Conservation (phyloP, 2,113 vertebrate genomes). For the Albula glossodonta region DNA sequence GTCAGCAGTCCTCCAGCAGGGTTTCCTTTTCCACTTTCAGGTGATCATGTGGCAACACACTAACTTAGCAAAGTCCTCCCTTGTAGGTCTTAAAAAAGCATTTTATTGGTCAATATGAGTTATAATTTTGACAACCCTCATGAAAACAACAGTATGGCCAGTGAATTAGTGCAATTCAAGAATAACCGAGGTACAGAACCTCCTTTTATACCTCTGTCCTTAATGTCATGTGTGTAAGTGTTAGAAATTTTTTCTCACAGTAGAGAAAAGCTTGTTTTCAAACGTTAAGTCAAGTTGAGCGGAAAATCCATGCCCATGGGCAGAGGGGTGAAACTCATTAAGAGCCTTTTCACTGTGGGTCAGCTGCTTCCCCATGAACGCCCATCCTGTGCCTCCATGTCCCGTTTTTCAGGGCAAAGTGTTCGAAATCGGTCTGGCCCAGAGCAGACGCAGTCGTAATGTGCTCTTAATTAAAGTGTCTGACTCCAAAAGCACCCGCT, state of each 20-base stretch:
- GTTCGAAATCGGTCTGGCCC: background rate
- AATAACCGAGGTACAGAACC: background rate
- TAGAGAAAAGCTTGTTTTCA: background rate
- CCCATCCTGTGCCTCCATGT: background rate
- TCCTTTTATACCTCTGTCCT: background rate
- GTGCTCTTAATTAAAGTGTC: background rate
- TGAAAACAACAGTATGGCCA: background rate
- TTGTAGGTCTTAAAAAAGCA: background rate
- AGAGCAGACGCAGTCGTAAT: background rate
- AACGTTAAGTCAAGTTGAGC: background rate
- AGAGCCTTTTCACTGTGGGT: background rate
- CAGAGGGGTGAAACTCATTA: background rate
- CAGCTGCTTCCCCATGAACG: background rate
- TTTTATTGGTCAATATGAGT: too few relatives aligned
- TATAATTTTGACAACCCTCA: too few relatives aligned
- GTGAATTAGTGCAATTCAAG: background rate
- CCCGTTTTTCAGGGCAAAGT: background rate
- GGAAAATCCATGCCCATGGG: background rate
- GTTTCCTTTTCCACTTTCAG: too few relatives aligned
- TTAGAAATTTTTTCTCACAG: background rate
- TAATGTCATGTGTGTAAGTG: background rate
- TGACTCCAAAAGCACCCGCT: background rate
- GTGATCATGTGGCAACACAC: background rate
- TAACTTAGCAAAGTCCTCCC: background rate
- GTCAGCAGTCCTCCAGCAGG: too few relatives aligned